A percentile compares a stretch with the other conserved stretches of the same genome.
phyloP scores from a whole-genome alignment of 2,888 invertebrate species.

The Priapulus caudatus region DNA sequence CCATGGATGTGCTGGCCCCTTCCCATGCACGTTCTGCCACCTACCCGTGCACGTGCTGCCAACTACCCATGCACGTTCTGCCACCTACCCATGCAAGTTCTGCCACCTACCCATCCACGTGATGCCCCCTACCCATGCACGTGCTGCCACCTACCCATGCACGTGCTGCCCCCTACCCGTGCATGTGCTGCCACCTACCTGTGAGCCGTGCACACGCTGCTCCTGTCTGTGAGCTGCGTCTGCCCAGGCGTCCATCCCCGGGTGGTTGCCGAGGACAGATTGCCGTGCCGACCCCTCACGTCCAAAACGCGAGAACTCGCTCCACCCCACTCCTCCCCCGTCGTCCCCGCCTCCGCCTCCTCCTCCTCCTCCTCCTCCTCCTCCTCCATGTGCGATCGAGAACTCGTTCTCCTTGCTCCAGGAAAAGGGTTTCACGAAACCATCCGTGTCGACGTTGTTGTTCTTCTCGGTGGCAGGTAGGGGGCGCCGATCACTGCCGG shows the following conservation, averaged over 20 bases:
- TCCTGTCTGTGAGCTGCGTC: slow-evolving; percentile 49
- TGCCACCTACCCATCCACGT: too few relatives aligned
- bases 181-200: too few relatives aligned
- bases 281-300: slow-evolving; percentile 53
- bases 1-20: too few relatives aligned
- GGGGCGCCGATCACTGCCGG: too few relatives aligned
- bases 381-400: slow-evolving; percentile 12
- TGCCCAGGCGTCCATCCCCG: slow-evolving; percentile 52
- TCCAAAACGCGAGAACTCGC: slow-evolving; percentile 31
- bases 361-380: slow-evolving; percentile 14
- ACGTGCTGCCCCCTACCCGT: too few relatives aligned
- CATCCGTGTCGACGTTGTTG: slow-evolving; percentile 20
- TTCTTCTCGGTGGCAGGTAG: slow-evolving; percentile 12
- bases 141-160: too few relatives aligned
- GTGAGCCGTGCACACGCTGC: too few relatives aligned
- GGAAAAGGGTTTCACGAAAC: slow-evolving; percentile 11
- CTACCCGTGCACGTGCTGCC: too few relatives aligned
- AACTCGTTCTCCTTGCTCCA: slow-evolving; percentile 16
- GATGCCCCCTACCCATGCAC: too few relatives aligned
- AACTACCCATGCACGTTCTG: too few relatives aligned
- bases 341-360: not conserved
- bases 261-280: slow-evolving; percentile 67
- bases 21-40: too few relatives aligned
- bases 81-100: too few relatives aligned
- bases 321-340: not conserved